Base-by-base conservation (phyloP, 2,113 vertebrate species). In the Upupa epops region DNA sequence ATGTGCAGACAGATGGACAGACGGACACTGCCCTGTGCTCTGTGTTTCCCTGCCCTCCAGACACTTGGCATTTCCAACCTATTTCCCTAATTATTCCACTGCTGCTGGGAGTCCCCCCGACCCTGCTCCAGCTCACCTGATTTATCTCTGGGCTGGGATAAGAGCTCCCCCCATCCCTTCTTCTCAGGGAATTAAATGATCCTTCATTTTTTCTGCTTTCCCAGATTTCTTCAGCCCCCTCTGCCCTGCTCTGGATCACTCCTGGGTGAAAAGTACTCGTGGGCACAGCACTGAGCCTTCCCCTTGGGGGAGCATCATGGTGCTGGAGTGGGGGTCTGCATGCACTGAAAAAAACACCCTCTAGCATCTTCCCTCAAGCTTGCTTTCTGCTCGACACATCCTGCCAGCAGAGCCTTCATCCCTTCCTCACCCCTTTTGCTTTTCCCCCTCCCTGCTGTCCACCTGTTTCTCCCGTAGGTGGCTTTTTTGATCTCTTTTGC, bases 161-260 rank as follows among this genome's bases (percentile, higher is more conserved):
- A 95, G 93, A 96, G 95, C 95, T 97, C 93, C 93, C 90, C 20
- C 77, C 92, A 54, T 45, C 81, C 71, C 94, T 90, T 88, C 95
- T 96, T 96, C 95, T 69, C 7, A 1, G 95, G 96, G 97, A 97
- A 97, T 97, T 97, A 91, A 97, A 98, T 97, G 97, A 97, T 98
- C 97, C 97, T 97, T 97, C 97, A 98, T 97, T 98, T 97, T n/a
- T 97, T 97, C 97, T 93, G 93, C 96, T 83, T 92, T 95, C 91
- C 93, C 94, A 94, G 97, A 97, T 97, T 97, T 97, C 96, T 97
- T 90, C 95, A 54, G 93, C 91, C 97, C 94, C 96, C 91, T 95
- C 92, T 96, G 97, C 96, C 97, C 95, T 1, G n/a, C 94, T 96
- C 94, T 12, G 73, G 94, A 97, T 96, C 96, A 91, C 91, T 96